These are phyloP conservation scores for Nephrotoma flavescens DNA, from an alignment of 2,888 invertebrate species.

Conservation along the genomic window DNA sequence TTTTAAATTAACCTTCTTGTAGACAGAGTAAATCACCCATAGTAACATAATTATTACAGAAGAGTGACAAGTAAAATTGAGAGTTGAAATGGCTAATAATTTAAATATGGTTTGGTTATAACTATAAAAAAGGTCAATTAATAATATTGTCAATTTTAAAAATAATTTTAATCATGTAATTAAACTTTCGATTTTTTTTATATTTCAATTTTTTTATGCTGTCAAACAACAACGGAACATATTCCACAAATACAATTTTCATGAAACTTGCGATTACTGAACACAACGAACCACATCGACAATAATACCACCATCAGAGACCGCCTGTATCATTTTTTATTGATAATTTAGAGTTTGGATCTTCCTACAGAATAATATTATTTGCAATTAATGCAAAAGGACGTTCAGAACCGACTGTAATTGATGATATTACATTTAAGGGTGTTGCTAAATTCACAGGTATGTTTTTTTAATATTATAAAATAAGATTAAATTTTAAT, in stretches of 20 bases:
- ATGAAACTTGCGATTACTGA: not conserved
- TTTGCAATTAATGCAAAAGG: slow-evolving; percentile 83
- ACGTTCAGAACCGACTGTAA: slow-evolving; percentile 64
- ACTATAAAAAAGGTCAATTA: no score
- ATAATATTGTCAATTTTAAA: no score
- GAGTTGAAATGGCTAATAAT: no score
- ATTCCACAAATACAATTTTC: not conserved
- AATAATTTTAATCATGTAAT: not conserved
- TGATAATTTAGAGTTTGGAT: slow-evolving; percentile 51
- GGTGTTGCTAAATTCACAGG: slow-evolving; percentile 79
- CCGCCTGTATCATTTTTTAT: slow-evolving; percentile 27
- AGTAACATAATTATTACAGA: no score
- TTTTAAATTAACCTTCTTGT: not conserved
- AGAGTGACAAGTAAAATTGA: no score
- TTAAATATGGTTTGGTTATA: no score
- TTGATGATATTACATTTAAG: slow-evolving; percentile 71
- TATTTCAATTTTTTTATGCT: not conserved
- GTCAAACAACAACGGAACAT: not conserved
- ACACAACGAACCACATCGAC: not conserved
- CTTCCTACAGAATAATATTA: slow-evolving; percentile 64
- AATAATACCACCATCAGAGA: slow-evolving; percentile 16
- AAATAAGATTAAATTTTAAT: not conserved
- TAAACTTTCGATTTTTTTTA: not conserved
- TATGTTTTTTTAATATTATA: slow-evolving; percentile 27
- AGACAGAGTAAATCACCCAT: no score